Evolutionary conservation across 2,113 vertebrate species (phyloP), one percentile per base, ranked within the genome.

Genomic region (Reinhardtius hippoglossoides): DNA sequence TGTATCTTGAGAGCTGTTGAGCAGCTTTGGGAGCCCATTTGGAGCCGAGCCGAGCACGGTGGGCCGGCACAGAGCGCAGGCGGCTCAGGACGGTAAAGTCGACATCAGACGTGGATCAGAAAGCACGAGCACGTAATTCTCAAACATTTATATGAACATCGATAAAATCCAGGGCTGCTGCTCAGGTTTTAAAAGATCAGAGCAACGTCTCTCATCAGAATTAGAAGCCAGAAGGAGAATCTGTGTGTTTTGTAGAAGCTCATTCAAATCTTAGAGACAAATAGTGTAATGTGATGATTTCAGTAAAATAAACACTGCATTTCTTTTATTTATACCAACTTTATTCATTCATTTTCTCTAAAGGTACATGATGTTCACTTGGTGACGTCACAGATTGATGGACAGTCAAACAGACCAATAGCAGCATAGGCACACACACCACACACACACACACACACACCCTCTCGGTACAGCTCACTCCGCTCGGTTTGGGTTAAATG

Each of bases 1-100:
- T 75, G 76, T 76, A 70, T 86, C 81, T 79, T 82, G 68, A 83
- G 82, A 78, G 56, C 61, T 15, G n/a, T 54, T 87, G 81, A 89
- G 71, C 79, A 74, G 84, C 82, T 91, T 88, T 91, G 62, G 14
- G 68, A 60, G 67, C 35, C 48, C 44, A 35, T 63, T 68, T 80
- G 55, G 76, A 60, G 42, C 76, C 2, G 15, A 76, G 78, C 72
- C 76, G 59, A 48, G 18, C 4, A 3, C 69, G 40, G 37, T 0
- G 1, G 52, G 21, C 35, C 40, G 50, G 5, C 4, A 48, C 37
- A 71, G 21, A 62, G 68, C 50, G 42, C 46, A 56, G 13, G 13
- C 6, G 37, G 24, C 40, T 1, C 54, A 37, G 55, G 23, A 72
- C 52, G 35, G 44, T 57, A 20, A 74, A 83, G 55, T 56, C 6